Percentiles rank a stretch among this genome's conserved stretches.
Conservation (phyloP, 2,113 vertebrate species). For the Megaptera novaeangliae region DNA sequence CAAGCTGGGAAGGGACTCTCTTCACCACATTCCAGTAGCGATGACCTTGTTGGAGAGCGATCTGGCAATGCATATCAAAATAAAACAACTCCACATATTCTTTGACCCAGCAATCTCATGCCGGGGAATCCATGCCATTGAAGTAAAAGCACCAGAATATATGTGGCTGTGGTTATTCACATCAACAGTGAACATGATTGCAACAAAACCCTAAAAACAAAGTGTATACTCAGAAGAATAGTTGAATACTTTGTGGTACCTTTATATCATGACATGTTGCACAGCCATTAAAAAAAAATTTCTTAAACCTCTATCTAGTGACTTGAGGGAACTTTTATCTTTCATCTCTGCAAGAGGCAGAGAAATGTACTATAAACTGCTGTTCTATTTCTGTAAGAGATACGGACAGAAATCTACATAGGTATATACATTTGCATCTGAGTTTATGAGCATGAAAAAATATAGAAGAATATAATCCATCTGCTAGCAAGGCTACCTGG, state of each 20-base stretch:
- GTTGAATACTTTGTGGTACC: no score
- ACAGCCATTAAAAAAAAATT: neutral
- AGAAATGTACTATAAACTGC: neutral
- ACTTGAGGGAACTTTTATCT: neutral
- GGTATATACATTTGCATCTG: neutral
- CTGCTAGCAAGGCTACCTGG: neutral
- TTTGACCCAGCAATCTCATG: neutral
- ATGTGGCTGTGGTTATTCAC: neutral
- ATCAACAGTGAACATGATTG: neutral
- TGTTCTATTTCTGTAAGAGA: neutral
- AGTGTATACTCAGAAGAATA: neutral
- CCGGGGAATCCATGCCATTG: neutral
- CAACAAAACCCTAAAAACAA: neutral
- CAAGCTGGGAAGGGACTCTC: neutral
- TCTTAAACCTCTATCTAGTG: neutral
- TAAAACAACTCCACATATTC: neutral
- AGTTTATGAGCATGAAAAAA: neutral
- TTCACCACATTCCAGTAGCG: neutral
- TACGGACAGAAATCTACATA: neutral
- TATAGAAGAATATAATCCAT: neutral
- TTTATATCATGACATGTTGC: neutral
- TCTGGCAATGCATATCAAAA: neutral
- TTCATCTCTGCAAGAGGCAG: neutral
- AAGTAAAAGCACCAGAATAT: neutral
- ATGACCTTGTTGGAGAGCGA: slow-evolving; percentile 15